Base-by-base conservation (phyloP, 1,140 invertebrate genomes). In the Temnothorax nylanderi region DNA sequence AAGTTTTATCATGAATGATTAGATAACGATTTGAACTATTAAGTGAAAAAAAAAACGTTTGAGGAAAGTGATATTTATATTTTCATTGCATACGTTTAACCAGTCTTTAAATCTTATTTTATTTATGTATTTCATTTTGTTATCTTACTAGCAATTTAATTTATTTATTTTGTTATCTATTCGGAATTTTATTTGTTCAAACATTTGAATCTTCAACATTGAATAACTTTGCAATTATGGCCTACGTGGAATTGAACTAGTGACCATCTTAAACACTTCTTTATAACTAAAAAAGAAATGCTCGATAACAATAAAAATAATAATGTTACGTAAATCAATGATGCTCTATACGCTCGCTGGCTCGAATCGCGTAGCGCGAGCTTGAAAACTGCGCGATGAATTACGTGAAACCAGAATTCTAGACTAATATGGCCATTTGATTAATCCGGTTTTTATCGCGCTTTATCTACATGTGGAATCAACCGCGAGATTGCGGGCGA, bases 391-490 rank as follows among this genome's bases (percentile, higher is more conserved):
- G 64, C 54, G 44, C n/a, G 67, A 13, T 8, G 67, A 82, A 72
- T 71, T 71, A 82, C 78, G 32, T 18, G 56, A 74, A 84, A 62
- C 26, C 80, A 75, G 69, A 84, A 74, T 49, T 84, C 80, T 84
- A 74, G 80, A 74, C 54, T 84, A 84, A 84, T 84, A 44, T 56
- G 69, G 54, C 69, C 80, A 84, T 84, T 84, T 74, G 80, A 84
- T 84, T 84, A 84, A 84, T 84, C 80, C 54, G 54, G 41, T 84
- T 84, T 84, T 84, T 84, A 84, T 84, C 80, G 80, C 69, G 65
- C 32, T 84, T 75, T 84, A 84, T 84, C 80, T 84, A 60, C 69
- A 62, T 60, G 80, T 54, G 80, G 80, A 84, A 84, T 84, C 80
- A 60, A 60, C 54, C 54, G 80, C 69, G 80, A 74, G 80, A 84